Percentiles rank a stretch among this genome's conserved stretches.
Evolutionary conservation across 2,113 vertebrate genomes (phyloP).

Genomic region (Austrofundulus limnaeus): DNA sequence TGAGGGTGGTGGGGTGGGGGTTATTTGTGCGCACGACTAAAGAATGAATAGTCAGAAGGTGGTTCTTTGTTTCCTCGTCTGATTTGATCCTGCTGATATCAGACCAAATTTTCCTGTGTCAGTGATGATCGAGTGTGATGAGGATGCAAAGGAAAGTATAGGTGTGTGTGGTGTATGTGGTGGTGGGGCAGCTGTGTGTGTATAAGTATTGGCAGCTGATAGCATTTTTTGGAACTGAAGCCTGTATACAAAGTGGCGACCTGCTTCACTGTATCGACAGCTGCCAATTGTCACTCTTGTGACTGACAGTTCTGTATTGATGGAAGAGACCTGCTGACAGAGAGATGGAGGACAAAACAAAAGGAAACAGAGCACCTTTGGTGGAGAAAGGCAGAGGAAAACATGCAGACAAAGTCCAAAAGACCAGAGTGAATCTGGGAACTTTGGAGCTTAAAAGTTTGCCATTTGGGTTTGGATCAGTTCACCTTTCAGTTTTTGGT

Average conservation of each 20-base stretch:
- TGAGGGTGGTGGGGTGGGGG: slow-evolving; percentile 10
- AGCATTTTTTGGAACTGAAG: slow-evolving; percentile 58
- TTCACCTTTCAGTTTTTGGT: slow-evolving; percentile 15
- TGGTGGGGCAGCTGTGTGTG: too few relatives aligned
- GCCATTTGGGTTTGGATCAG: slow-evolving; percentile 1
- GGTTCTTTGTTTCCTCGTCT: slow-evolving; percentile 75
- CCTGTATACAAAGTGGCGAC: slow-evolving; percentile 52
- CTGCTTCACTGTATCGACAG: slow-evolving; percentile 66
- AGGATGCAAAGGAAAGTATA: slow-evolving; percentile 54
- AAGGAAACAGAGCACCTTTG: slow-evolving; percentile 45
- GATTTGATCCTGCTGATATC: slow-evolving; percentile 66
- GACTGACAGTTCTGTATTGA: slow-evolving; percentile 76
- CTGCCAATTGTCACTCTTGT: slow-evolving; percentile 71
- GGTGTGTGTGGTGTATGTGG: too few relatives aligned
- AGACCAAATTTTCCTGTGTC: slow-evolving; percentile 65
- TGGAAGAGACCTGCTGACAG: slow-evolving; percentile 67
- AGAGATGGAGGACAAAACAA: slow-evolving; percentile 70
- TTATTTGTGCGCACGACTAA: slow-evolving; percentile 5
- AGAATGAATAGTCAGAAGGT: slow-evolving; percentile 72
- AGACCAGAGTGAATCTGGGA: slow-evolving; percentile 7
- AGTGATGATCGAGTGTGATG: slow-evolving; percentile 73
- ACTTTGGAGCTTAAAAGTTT: slow-evolving; percentile 35
- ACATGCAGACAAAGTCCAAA: too few relatives aligned
- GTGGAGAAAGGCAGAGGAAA: slow-evolving; percentile 30
- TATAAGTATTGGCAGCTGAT: slow-evolving; percentile 73